Evolutionary conservation across 92 coral and sea anemone species (phyloP).

Genomic region (Scolanthus callimorphus): DNA sequence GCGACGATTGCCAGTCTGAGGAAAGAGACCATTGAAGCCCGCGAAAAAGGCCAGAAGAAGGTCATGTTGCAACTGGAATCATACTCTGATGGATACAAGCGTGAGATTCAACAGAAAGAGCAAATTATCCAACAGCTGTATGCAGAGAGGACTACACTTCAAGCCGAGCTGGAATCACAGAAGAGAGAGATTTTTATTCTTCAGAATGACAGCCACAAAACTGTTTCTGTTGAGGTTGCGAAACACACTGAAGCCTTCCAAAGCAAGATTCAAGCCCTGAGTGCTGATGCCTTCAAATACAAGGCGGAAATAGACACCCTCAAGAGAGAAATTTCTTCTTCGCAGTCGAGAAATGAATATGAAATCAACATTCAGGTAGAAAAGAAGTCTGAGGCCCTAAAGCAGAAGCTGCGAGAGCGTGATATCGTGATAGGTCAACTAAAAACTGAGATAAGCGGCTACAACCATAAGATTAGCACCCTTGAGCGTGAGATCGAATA

Average conservation of each 20-base stretch:
- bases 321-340: background rate
- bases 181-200: background rate
- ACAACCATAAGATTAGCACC: background rate
- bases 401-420: background rate
- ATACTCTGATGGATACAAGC: background rate
- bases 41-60: conserved; percentile 2
- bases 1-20: background rate
- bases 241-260: background rate
- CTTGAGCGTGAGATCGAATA: conserved; percentile 1
- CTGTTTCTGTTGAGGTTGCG: background rate
- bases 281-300: background rate
- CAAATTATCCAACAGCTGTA: background rate
- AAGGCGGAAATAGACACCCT: background rate
- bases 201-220: background rate
- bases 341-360: background rate
- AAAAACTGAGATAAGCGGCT: background rate
- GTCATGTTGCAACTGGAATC: background rate
- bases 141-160: background rate
- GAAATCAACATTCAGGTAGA: background rate
- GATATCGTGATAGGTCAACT: background rate
- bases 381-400: background rate
- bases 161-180: background rate
- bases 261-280: background rate
- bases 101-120: background rate
- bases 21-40: background rate